A percentile compares a stretch with the other conserved stretches of the same genome.
Evolutionary conservation across 1,140 invertebrate species (phyloP).

Genomic region (Apis mellifera): DNA sequence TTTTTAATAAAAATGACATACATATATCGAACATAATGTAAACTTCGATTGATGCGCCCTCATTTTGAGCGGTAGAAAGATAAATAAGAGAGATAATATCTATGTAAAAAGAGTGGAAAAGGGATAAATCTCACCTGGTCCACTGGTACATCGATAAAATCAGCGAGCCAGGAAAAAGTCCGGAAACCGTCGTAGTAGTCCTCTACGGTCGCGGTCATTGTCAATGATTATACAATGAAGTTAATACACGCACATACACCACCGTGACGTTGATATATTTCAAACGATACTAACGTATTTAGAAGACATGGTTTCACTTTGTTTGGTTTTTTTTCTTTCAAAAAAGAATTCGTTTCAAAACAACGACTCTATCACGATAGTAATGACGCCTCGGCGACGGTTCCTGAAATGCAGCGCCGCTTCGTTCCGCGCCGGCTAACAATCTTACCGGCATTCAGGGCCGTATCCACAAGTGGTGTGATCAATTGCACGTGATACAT

Average conservation of each 20-base stretch:
- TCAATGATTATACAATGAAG: constrained; percentile 32
- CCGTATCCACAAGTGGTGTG: constrained; percentile 36
- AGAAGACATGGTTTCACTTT: not conserved
- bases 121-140: constrained; percentile 82
- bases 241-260: constrained; percentile 17
- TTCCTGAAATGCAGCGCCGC: constrained; percentile 50
- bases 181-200: constrained; percentile 83
- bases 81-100: not conserved
- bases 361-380: constrained; percentile 13
- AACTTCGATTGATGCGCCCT: constrained; percentile 28
- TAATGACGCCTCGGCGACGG: constrained; percentile 16
- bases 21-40: not conserved
- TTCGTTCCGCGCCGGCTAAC: constrained; percentile 28
- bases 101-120: not conserved
- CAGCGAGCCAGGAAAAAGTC: constrained; percentile 83
- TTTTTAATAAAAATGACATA: not conserved
- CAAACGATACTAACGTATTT: not conserved
- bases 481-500: constrained; percentile 37
- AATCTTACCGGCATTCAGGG: constrained; percentile 41
- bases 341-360: constrained; percentile 16
- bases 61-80: constrained; percentile 5
- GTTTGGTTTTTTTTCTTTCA: not conserved
- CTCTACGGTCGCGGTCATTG: constrained; percentile 66
- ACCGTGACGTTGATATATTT: not conserved
- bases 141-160: constrained; percentile 83